These are phyloP conservation scores for Drosophila sordidapex DNA, from an alignment of 2,888 invertebrate genomes.

Conservation along the genomic window DNA sequence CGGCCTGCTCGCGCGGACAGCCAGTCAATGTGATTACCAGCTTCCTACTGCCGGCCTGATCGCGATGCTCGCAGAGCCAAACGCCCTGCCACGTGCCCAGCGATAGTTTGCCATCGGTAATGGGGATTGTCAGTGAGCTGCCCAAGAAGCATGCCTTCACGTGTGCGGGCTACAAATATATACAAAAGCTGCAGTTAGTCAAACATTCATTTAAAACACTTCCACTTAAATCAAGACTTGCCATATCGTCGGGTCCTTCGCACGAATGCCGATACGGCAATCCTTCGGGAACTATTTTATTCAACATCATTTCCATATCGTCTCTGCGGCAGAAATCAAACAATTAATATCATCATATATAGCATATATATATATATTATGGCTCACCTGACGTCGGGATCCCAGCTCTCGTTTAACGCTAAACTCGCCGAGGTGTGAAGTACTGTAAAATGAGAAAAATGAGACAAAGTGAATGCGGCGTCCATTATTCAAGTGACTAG, in stretches of 20 bases:
- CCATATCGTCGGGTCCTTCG: slow-evolving; percentile 99
- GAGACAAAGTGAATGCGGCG: slow-evolving; percentile 48
- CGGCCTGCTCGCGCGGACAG: slow-evolving; percentile 92
- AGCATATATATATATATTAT: not conserved
- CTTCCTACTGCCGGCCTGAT: slow-evolving; percentile 97
- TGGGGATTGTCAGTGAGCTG: slow-evolving; percentile 97
- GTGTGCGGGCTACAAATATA: slow-evolving; percentile 92
- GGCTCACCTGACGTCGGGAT: slow-evolving; percentile 93
- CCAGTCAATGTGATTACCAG: slow-evolving; percentile 95
- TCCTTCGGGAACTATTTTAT: slow-evolving; percentile 99
- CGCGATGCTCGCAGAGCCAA: slow-evolving; percentile 99
- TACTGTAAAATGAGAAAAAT: slow-evolving; percentile 87
- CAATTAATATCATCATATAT: slow-evolving; percentile 2
- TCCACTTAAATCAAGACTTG: slow-evolving; percentile 84
- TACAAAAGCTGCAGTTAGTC: not conserved
- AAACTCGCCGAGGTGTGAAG: slow-evolving; percentile 99
- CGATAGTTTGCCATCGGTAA: slow-evolving; percentile 97
- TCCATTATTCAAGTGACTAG: slow-evolving; percentile 56
- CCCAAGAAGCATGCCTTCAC: slow-evolving; percentile 98
- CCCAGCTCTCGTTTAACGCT: slow-evolving; percentile 99
- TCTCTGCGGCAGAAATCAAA: slow-evolving; percentile 87
- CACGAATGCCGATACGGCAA: slow-evolving; percentile 98
- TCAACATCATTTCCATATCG: slow-evolving; percentile 99
- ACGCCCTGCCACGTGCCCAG: slow-evolving; percentile 99
- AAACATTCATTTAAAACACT: not conserved